These are phyloP conservation scores for Kryphioiulus occultus DNA, from an alignment of 2,888 invertebrate species.

Conservation along the genomic window DNA sequence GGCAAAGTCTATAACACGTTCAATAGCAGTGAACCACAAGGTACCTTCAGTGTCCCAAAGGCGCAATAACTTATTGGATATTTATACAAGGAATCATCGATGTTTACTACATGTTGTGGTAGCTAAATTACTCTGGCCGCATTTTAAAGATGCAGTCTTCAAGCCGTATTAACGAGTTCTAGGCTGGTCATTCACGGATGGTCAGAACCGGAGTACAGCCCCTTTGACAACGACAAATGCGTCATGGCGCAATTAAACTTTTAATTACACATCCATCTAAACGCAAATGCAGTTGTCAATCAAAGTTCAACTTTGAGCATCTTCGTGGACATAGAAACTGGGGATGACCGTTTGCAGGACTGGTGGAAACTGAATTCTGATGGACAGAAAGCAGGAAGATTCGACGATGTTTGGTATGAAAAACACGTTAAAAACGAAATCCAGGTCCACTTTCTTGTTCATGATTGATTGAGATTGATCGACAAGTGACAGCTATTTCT, in stretches of 20 bases:
- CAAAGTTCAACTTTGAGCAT: neutral
- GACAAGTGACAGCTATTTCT: slow-evolving; percentile 47
- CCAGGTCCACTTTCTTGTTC: slow-evolving; percentile 1
- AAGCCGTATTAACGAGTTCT: too few relatives aligned
- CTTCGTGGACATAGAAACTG: neutral
- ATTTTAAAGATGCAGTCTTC: too few relatives aligned
- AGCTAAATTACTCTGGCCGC: too few relatives aligned
- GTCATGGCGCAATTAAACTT: neutral
- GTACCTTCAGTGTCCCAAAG: too few relatives aligned
- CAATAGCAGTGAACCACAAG: too few relatives aligned
- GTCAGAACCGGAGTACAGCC: neutral
- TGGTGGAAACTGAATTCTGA: neutral
- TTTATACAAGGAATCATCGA: too few relatives aligned
- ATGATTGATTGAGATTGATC: slow-evolving; percentile 50
- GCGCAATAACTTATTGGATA: too few relatives aligned
- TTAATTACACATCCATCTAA: neutral
- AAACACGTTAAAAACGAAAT: slow-evolving; percentile 43
- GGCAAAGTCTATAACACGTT: too few relatives aligned
- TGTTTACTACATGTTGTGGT: too few relatives aligned
- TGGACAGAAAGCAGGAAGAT: neutral
- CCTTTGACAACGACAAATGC: neutral
- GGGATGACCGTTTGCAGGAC: neutral
- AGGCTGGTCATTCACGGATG: neutral
- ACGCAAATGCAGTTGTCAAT: neutral
- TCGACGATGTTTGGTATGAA: slow-evolving; percentile 20